phyloP scores from a whole-genome alignment of 2,113 vertebrate genomes.

The Prolemur simus region DNA sequence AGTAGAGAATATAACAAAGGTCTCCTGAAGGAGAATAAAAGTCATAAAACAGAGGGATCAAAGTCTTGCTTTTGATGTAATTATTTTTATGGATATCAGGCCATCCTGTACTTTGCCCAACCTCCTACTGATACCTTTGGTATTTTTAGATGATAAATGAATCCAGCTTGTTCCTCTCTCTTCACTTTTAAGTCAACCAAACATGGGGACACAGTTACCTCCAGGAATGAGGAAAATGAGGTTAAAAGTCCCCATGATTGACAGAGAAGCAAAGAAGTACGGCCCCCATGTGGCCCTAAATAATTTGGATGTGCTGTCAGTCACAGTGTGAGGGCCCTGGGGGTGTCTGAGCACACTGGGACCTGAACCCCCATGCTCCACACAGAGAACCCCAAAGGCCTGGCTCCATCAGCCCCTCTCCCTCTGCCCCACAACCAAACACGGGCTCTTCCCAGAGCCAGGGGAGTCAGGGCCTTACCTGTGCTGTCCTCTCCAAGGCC shows the following conservation, averaged over 20 bases:
- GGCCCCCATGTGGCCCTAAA: accelerated
- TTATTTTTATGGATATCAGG: background rate
- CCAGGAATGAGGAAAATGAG: background rate
- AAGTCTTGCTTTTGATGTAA: background rate
- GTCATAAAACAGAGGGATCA: background rate
- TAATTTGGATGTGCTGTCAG: background rate
- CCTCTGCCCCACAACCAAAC: background rate
- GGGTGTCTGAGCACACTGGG: background rate
- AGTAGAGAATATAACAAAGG: background rate
- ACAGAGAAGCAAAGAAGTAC: background rate
- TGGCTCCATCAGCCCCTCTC: background rate
- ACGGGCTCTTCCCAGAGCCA: background rate
- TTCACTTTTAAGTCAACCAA: slow-evolving; percentile 34
- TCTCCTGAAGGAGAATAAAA: background rate
- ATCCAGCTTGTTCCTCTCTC: background rate
- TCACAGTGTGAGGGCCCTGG: accelerated
- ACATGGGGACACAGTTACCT: background rate
- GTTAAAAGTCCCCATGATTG: background rate
- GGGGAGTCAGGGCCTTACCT: slow-evolving; percentile 82
- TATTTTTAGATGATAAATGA: background rate
- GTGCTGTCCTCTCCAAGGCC: slow-evolving; percentile 87
- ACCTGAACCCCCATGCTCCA: background rate
- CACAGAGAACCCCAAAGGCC: background rate
- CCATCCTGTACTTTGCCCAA: background rate
- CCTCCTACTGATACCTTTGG: background rate